A percentile compares a stretch with the other conserved stretches of the same genome.
These are phyloP conservation scores for Argynnis bischoffii DNA, from an alignment of 2,888 invertebrate genomes.

Conservation along the genomic window DNA sequence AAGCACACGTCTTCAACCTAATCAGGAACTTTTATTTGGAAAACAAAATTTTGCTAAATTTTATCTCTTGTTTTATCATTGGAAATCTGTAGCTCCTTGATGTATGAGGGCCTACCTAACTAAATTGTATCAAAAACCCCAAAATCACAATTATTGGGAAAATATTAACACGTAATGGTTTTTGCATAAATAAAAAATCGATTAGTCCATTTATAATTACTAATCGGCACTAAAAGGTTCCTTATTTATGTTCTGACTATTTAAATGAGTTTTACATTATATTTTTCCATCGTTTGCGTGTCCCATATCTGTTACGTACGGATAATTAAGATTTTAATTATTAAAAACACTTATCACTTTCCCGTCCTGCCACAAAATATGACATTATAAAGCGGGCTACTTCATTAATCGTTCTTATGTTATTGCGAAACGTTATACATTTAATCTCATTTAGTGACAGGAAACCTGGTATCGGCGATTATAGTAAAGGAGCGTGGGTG, in stretches of 20 bases:
- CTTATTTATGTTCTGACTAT: background rate
- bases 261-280: no score
- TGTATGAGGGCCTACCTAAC: background rate
- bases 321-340: no score
- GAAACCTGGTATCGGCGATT: conserved; percentile 62
- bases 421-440: conserved; percentile 64
- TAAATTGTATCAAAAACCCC: background rate
- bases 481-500: conserved; percentile 52
- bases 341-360: conserved; percentile 15
- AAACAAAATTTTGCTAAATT: background rate
- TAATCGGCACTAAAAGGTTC: background rate
- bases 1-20: no score
- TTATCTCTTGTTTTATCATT: background rate
- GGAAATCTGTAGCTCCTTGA: background rate
- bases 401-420: conserved; percentile 65
- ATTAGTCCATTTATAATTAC: background rate
- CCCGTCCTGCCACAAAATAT: conserved; percentile 2
- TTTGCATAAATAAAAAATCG: background rate
- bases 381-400: conserved; percentile 38
- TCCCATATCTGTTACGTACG: no score
- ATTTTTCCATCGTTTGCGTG: background rate
- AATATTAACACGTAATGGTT: background rate
- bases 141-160: background rate
- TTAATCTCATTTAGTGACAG: conserved; percentile 76
- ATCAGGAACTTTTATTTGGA: background rate